Conservation (phyloP, 92 coral and sea anemone species). For the Phenganax marumi region DNA sequence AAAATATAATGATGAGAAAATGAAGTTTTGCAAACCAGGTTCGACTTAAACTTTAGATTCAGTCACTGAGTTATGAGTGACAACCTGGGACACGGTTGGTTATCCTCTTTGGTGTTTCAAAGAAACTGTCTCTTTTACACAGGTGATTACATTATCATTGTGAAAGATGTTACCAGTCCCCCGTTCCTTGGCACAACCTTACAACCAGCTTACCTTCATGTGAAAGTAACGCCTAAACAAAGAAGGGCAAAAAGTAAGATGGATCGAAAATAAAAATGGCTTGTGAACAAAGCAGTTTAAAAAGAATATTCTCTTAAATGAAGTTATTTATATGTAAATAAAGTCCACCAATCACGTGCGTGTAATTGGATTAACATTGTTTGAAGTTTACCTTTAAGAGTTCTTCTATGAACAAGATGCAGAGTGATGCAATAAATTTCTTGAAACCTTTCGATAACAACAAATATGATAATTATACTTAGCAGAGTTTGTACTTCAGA, state of each 20-base stretch:
- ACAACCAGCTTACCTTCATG: constrained; percentile 81
- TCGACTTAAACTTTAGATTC: background rate
- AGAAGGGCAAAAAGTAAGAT: constrained; percentile 85
- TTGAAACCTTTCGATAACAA: no score
- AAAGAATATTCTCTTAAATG: background rate
- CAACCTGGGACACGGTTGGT: background rate
- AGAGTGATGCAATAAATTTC: no score
- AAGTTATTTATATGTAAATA: background rate
- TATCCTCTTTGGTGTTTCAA: background rate
- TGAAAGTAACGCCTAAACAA: constrained; percentile 67
- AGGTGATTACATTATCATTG: constrained; percentile 90
- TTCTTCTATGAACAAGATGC: no score
- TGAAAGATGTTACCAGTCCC: constrained; percentile 85
- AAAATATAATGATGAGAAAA: constrained; percentile 66
- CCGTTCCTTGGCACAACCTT: constrained; percentile 72
- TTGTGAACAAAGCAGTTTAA: no score
- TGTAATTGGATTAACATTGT: no score
- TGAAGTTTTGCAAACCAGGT: constrained; percentile 84
- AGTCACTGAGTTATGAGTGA: background rate
- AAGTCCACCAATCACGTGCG: no score
- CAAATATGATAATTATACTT: no score
- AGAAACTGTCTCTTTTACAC: background rate
- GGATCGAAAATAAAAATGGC: constrained; percentile 42
- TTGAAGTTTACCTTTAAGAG: no score
- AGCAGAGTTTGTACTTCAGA: background rate